phyloP scores from a whole-genome alignment of 1,140 invertebrate genomes.

The Mya arenaria region DNA sequence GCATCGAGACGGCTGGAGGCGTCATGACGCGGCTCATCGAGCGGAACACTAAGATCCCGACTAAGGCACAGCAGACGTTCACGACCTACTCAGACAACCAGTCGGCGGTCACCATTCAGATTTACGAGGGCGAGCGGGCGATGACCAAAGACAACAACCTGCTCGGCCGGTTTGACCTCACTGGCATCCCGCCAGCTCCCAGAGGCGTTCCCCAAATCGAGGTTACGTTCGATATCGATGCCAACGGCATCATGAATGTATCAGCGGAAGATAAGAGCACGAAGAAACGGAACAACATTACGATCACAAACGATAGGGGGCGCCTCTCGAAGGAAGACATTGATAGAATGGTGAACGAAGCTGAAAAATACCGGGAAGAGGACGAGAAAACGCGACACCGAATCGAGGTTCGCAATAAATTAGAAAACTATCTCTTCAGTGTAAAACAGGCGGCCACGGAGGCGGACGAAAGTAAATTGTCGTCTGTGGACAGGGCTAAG shows the following conservation, averaged over 20 bases:
- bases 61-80: constrained; percentile 75
- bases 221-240: constrained; percentile 85
- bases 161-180: constrained; percentile 85
- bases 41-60: constrained; percentile 77
- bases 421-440: constrained; percentile 85
- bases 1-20: constrained; percentile 84
- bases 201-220: constrained; percentile 93
- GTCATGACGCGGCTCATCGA: constrained; percentile 83
- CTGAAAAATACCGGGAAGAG: constrained; percentile 92
- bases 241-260: constrained; percentile 79
- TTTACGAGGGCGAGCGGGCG: constrained; percentile 95
- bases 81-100: constrained; percentile 84
- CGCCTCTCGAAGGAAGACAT: constrained; percentile 95
- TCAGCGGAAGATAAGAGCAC: constrained; percentile 85
- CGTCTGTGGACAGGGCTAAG: constrained; percentile 18
- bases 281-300: constrained; percentile 88
- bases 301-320: constrained; percentile 97
- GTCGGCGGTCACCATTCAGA: constrained; percentile 87
- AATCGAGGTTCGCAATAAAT: constrained; percentile 89
- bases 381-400: constrained; percentile 94
- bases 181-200: constrained; percentile 94
- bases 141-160: constrained; percentile 90
- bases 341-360: constrained; percentile 97
- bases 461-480: constrained; percentile 84
- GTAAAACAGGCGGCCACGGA: constrained; percentile 92